A percentile compares a stretch with the other conserved stretches of the same genome.
phyloP scores from a whole-genome alignment of 2,888 invertebrate species.

The Erpobdella octoculata region DNA sequence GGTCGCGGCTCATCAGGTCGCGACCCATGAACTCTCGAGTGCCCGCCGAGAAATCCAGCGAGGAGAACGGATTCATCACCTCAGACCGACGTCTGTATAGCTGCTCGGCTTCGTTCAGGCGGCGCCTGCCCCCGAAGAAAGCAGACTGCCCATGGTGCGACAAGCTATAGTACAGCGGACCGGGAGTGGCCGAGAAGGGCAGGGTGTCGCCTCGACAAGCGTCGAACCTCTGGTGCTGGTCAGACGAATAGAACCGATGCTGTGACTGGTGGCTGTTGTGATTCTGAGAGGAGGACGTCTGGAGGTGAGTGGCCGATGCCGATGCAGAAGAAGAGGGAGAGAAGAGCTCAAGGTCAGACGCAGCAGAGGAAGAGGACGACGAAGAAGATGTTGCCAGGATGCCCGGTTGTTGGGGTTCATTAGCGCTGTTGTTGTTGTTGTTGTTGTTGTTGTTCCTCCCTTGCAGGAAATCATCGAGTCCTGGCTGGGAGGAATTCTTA shows the following conservation, averaged over 20 bases:
- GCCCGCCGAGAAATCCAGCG: conserved; percentile 20
- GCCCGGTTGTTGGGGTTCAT: not conserved
- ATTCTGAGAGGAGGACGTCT: not conserved
- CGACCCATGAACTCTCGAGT: conserved; percentile 20
- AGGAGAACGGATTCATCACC: conserved; percentile 24
- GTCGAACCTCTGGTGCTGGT: conserved; percentile 23
- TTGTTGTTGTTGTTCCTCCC: conserved; percentile 3
- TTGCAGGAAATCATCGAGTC: not conserved
- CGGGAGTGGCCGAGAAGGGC: conserved; percentile 24
- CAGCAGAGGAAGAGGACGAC: conserved; percentile 1
- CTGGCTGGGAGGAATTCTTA: not conserved
- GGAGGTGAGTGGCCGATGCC: not conserved
- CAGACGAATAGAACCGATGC: conserved; percentile 8
- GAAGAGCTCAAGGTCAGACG: conserved; percentile 7
- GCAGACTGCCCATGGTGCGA: conserved; percentile 18
- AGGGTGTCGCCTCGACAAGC: conserved; percentile 22
- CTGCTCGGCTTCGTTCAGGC: conserved; percentile 20
- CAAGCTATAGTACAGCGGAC: conserved; percentile 25
- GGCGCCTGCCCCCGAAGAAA: conserved; percentile 24
- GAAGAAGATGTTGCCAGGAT: conserved; percentile 6
- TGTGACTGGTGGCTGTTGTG: not conserved
- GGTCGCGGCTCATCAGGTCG: conserved; percentile 20
- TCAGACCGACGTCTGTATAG: conserved; percentile 24
- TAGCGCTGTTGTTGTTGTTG: not conserved
- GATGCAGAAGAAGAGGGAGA: conserved; percentile 24